Base-by-base conservation (phyloP, 2,888 invertebrate species). In the Schizotus pectinicornis region DNA sequence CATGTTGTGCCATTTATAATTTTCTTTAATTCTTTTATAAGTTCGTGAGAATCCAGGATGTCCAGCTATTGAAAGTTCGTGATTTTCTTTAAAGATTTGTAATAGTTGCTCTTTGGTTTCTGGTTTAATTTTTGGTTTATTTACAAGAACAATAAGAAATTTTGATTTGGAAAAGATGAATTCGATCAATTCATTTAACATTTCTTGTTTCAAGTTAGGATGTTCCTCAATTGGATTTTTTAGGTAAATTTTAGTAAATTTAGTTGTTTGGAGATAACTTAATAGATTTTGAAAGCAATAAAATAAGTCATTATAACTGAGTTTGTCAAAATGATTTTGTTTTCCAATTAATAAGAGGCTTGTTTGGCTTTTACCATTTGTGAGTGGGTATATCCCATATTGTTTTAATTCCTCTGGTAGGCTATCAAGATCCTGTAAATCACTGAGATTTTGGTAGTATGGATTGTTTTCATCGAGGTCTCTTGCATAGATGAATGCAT, bases 11-110 rank as follows among this genome's bases (percentile, higher is more conserved):
- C 61, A 63, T 43, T 59, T 60, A 35, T 57, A 66, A 38, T 49
- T 64, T 66, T 66, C 45, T 53, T 63, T 65, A 8, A 64, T 61
- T 45, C 56, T 14, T 35, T 35, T 55, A 43, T 59, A 64, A 1
- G 58, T 62, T 11, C 53, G 34, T 6, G 8, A 11, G 36, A 51
- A 58, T 0, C 57, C 54, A 13, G 54, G 39, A 43, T 61, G 63
- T 9, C 35, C n/a, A 7, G 13, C 11, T 7, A 43, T 36, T 48
- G 37, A 12, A 12, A 32, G 31, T 8, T 11, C 5, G 42, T 50
- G 50, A 31, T 50, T 50, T 50, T 50, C 7, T 43, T 14, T 6
- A 7, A 50, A 31, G n/a, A 50, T 50, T 50, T 43, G 6, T 13
- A n/a, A n/a, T n/a, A n/a, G n/a, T n/a, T n/a, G n/a, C n/a, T n/a